Evolutionary conservation across 2,797 vertebrate genomes (phyloP), one percentile per base, ranked within the genome.

Genomic region (Cercopithecus petaurista): DNA sequence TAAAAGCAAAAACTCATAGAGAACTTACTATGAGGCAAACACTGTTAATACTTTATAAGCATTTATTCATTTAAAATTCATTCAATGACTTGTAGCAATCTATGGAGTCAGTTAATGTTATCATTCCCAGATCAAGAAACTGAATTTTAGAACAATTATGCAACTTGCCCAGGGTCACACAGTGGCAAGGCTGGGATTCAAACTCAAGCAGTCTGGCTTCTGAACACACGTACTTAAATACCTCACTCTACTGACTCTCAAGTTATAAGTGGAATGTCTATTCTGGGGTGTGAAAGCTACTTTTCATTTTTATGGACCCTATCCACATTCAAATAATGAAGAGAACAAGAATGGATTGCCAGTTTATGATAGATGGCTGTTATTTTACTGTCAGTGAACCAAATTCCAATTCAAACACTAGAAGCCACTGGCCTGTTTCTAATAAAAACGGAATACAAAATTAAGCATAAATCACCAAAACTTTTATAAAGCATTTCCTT

Each of bases 381-480:
- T 93, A 94, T 97, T 95, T 82, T 95, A 84, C 41, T 94, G 88
- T 92, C 96, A 95, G 8, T 2, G 80, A 97, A 97, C 67, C 61
- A 97, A 97, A 97, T 93, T 97, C 93, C 70, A 97, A n/a, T 93
- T 96, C 94, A 88, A 95, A 41, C 30, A 89, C 19, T 95, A 67
- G 61, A 95, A 95, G 15, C 19, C 76, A 57, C 95, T 91, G 48
- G 90, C 57, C 93, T 97, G 95, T 93, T 98, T 97, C 97, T 97
- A 97, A 96, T 97, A 97, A 97, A 96, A 97, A 85, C 2, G 64
- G 50, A 94, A 90, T 33, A 90, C 39, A 89, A 97, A 97, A 88
- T 89, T 85, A 90, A 97, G 7, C 88, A 72, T 96, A 96, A 98
- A 97, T 89, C 73, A 96, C 1, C 33, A 28, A 97, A 96, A 96